phyloP scores from a whole-genome alignment of 2,888 invertebrate species.

The Sepioteuthis lessoniana region DNA sequence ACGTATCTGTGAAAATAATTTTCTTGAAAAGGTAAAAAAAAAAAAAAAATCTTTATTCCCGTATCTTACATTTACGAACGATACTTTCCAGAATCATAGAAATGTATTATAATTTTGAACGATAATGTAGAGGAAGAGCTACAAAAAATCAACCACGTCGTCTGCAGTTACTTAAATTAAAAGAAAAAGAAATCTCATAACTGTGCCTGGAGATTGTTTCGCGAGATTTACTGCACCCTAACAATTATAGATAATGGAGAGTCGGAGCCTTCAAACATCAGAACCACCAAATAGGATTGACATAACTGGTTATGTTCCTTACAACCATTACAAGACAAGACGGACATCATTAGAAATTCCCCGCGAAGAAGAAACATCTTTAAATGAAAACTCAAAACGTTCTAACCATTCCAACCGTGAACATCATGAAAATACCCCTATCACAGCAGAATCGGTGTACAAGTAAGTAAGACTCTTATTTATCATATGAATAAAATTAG shows the following conservation, averaged over 20 bases:
- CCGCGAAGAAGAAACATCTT: background rate
- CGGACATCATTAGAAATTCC: background rate
- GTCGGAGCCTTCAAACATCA: background rate
- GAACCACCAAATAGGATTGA: background rate
- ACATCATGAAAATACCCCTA: background rate
- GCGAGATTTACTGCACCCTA: background rate
- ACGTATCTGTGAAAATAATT: too few species aligned
- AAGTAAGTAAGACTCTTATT: background rate
- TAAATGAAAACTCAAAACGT: background rate
- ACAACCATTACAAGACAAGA: background rate
- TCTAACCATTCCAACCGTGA: background rate
- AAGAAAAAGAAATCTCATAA: background rate
- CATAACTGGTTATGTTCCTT: background rate
- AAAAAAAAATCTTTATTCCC: background rate
- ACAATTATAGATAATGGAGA: background rate
- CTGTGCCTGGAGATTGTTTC: background rate
- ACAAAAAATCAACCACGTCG: background rate
- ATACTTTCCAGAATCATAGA: background rate
- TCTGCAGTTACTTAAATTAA: background rate
- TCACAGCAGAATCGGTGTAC: background rate
- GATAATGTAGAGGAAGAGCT: background rate
- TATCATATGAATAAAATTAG: background rate
- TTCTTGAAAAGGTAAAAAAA: too few species aligned
- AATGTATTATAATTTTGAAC: background rate
- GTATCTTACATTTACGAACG: background rate